A percentile compares a stretch with the other conserved stretches of the same genome.
phyloP scores from a whole-genome alignment of 2,888 invertebrate genomes.

The Clepsis dumicolana region DNA sequence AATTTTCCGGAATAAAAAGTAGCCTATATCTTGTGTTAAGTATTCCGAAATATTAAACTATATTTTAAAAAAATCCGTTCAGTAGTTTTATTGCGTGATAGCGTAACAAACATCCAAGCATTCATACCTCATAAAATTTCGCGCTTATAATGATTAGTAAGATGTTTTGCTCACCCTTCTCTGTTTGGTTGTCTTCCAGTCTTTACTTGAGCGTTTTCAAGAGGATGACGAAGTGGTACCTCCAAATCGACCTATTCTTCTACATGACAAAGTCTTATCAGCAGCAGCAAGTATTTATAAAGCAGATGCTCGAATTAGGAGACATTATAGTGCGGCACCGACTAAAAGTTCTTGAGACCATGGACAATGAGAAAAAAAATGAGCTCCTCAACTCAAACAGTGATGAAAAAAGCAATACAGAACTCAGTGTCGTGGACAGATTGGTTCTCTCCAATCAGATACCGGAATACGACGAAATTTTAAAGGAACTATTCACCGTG shows the following conservation, averaged over 20 bases:
- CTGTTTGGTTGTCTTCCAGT: slow-evolving; percentile 50
- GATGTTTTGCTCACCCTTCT: background rate
- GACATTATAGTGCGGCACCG: slow-evolving; percentile 28
- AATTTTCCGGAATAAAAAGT: too few relatives aligned
- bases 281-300: background rate
- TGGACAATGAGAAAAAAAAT: slow-evolving; percentile 18
- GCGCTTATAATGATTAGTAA: too few relatives aligned
- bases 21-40: too few relatives aligned
- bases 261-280: slow-evolving; percentile 51
- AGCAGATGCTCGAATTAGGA: slow-evolving; percentile 24
- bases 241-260: slow-evolving; percentile 66
- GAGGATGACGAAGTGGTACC: slow-evolving; percentile 74
- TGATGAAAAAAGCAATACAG: slow-evolving; percentile 39
- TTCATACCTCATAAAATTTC: too few relatives aligned
- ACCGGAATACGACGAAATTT: slow-evolving; percentile 34
- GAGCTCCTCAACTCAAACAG: slow-evolving; percentile 31
- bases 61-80: too few relatives aligned
- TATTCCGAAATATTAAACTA: too few relatives aligned
- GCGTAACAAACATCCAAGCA: too few relatives aligned
- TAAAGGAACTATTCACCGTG: slow-evolving; percentile 42
- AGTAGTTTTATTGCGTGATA: too few relatives aligned
- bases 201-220: slow-evolving; percentile 64
- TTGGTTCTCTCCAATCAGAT: slow-evolving; percentile 41
- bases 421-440: slow-evolving; percentile 44
- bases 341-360: slow-evolving; percentile 16